Conservation (phyloP, 2,797 vertebrate genomes). For the Pseudotriccus pelzelni region DNA sequence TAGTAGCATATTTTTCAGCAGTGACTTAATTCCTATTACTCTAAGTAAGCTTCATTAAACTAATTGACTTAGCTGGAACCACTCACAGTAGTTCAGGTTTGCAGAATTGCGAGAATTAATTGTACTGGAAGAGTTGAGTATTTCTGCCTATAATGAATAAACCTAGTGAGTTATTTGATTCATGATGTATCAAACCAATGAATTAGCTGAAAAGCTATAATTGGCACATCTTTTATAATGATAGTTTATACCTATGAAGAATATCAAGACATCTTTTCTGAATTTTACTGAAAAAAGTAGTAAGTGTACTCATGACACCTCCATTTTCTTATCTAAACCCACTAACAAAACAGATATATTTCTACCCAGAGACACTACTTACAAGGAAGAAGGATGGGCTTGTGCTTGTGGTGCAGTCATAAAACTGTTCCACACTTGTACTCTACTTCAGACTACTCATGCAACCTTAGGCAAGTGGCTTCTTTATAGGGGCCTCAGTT, state of each 20-base stretch:
- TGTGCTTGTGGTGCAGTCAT: background rate
- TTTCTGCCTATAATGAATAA: background rate
- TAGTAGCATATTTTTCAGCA: background rate
- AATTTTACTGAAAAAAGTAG: background rate
- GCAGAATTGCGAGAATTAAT: background rate
- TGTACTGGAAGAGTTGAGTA: background rate
- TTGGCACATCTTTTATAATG: background rate
- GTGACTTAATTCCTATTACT: background rate
- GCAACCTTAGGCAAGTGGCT: background rate
- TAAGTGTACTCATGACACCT: background rate
- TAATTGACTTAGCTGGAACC: slow-evolving; percentile 1
- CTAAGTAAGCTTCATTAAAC: background rate
- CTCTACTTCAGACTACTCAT: background rate
- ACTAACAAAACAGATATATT: background rate
- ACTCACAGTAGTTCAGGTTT: background rate
- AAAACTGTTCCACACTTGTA: background rate
- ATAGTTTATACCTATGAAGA: background rate
- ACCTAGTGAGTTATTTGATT: background rate
- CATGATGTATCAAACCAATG: background rate
- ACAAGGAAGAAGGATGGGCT: background rate
- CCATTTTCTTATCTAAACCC: background rate
- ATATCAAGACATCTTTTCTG: background rate
- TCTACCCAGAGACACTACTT: background rate
- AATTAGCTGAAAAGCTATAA: background rate
- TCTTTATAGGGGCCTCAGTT: background rate